A percentile compares a stretch with the other conserved stretches of the same genome.
Evolutionary conservation across 2,113 vertebrate genomes (phyloP).

Genomic region (Epinephelus moara): DNA sequence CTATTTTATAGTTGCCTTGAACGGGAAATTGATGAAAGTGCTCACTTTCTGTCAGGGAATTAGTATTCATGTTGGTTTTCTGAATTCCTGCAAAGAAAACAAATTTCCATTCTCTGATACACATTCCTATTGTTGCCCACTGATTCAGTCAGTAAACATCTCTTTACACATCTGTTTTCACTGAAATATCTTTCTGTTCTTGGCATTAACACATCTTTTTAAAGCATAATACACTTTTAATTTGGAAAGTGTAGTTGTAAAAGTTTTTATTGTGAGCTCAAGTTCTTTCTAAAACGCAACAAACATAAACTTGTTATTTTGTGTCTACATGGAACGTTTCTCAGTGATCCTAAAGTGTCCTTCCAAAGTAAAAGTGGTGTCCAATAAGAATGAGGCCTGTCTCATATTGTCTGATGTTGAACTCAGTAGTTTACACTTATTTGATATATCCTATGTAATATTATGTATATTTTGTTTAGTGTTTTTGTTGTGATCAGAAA

Average conservation of each 20-base stretch:
- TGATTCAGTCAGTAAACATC: slow-evolving; percentile 6
- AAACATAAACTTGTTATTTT: background rate
- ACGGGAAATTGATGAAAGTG: slow-evolving; percentile 55
- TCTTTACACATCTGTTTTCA: background rate
- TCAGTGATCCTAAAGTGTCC: background rate
- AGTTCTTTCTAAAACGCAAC: background rate
- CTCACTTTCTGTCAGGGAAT: slow-evolving; percentile 30
- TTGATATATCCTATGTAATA: background rate
- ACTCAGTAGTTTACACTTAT: background rate
- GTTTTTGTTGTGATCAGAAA: background rate
- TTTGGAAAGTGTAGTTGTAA: background rate
- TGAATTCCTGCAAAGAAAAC: slow-evolving; percentile 35
- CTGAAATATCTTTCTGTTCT: slow-evolving; percentile 1
- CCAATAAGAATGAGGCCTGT: background rate
- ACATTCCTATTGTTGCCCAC: background rate
- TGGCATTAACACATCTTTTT: background rate
- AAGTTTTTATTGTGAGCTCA: background rate
- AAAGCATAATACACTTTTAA: background rate
- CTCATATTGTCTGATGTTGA: background rate
- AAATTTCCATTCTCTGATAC: background rate
- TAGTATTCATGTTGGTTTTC: slow-evolving; percentile 27
- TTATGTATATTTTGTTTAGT: background rate
- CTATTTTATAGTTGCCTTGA: slow-evolving; percentile 42
- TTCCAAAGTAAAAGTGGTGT: slow-evolving; percentile 5
- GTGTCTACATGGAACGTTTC: background rate